Conservation (phyloP, 2,888 invertebrate species). For the Dysmachus trigonus region DNA sequence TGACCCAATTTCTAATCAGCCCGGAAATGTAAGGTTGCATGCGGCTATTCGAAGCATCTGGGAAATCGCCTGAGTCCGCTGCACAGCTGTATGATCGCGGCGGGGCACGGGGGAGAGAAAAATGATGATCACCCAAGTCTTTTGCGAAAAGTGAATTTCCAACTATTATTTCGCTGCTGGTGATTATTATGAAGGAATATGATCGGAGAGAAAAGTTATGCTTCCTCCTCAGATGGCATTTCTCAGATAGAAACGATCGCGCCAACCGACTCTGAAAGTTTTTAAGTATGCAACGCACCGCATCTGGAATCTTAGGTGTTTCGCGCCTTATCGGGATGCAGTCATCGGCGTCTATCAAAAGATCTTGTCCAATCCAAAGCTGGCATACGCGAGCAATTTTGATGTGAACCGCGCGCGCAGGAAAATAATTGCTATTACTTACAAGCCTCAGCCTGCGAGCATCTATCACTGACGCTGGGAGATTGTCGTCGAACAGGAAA, state of each 20-base stretch:
- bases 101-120: background rate
- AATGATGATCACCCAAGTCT: background rate
- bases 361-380: slow-evolving; percentile 3
- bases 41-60: background rate
- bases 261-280: background rate
- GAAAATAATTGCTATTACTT: background rate
- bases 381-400: background rate
- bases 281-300: background rate
- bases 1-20: slow-evolving; percentile 30
- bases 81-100: background rate
- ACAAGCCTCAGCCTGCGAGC: background rate
- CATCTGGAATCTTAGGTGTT: background rate
- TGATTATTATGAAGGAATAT: background rate
- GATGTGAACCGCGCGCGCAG: background rate
- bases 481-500: slow-evolving; percentile 16
- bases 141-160: slow-evolving; percentile 21
- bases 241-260: background rate
- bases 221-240: slow-evolving; percentile 9
- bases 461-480: background rate
- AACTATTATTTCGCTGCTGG: background rate
- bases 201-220: background rate
- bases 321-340: background rate
- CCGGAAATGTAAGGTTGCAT: slow-evolving; percentile 27
- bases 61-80: background rate
- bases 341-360: slow-evolving; percentile 2